Conservation (phyloP, 2,888 invertebrate genomes). For the Drosophila atripex region DNA sequence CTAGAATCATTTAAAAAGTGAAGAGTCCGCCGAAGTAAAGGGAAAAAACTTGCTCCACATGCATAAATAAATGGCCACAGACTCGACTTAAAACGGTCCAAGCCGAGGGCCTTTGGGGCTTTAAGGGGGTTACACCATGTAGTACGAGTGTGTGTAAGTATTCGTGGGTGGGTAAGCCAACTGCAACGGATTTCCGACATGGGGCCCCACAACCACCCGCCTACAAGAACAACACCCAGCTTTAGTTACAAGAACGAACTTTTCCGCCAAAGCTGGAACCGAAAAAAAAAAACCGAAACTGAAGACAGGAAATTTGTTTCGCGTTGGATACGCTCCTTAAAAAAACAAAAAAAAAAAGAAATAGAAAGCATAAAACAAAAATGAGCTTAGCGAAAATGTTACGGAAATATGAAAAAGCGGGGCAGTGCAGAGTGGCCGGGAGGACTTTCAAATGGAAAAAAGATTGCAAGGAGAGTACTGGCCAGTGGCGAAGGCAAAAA, state of each 20-base stretch:
- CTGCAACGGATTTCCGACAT: slow-evolving; percentile 46
- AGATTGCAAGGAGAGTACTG: slow-evolving; percentile 21
- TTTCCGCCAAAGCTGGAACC: not conserved
- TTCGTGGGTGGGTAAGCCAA: slow-evolving; percentile 20
- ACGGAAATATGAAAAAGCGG: slow-evolving; percentile 34
- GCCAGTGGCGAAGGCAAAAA: slow-evolving; percentile 20
- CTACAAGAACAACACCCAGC: slow-evolving; percentile 16
- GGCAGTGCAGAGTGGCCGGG: not conserved
- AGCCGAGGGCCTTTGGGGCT: not conserved
- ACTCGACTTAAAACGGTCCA: slow-evolving; percentile 50
- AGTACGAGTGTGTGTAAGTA: not conserved
- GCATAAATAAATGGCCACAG: slow-evolving; percentile 66
- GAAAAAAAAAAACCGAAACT: slow-evolving; percentile 32
- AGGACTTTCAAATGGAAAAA: slow-evolving; percentile 5
- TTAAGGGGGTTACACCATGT: not conserved
- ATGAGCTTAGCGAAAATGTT: slow-evolving; percentile 43
- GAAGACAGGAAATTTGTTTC: slow-evolving; percentile 63
- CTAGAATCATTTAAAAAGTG: slow-evolving; percentile 58
- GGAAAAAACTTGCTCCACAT: slow-evolving; percentile 54
- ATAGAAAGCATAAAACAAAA: slow-evolving; percentile 36
- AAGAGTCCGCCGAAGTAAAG: slow-evolving; percentile 12
- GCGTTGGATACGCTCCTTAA: slow-evolving; percentile 47
- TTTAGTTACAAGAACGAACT: slow-evolving; percentile 29
- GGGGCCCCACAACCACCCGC: slow-evolving; percentile 9
- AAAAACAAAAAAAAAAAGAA: slow-evolving; percentile 29